phyloP scores from a whole-genome alignment of 2,888 invertebrate genomes.

The Euplagia quadripunctaria region DNA sequence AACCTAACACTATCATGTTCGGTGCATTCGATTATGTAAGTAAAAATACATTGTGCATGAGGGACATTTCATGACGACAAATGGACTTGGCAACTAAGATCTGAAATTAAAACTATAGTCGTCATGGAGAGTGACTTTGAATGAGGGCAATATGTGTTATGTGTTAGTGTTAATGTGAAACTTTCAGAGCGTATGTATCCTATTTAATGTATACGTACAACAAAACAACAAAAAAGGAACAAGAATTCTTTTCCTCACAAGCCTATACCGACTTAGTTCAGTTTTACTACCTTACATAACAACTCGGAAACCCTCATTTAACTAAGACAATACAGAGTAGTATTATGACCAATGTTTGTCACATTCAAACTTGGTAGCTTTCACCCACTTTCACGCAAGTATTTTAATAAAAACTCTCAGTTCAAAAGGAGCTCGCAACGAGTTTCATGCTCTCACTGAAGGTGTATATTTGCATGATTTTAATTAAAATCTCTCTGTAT shows the following conservation, averaged over 20 bases:
- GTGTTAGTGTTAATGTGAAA: no score
- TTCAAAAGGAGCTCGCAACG: slow-evolving; percentile 51
- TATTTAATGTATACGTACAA: no score
- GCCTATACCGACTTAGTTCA: background rate
- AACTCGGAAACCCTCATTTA: slow-evolving; percentile 47
- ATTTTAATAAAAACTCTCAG: slow-evolving; percentile 64
- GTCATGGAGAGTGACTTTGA: no score
- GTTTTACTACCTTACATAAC: slow-evolving; percentile 25
- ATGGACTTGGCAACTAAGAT: no score
- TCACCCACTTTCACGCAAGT: slow-evolving; percentile 44
- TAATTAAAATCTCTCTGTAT: slow-evolving; percentile 66
- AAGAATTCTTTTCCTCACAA: background rate
- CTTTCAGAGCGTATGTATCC: no score
- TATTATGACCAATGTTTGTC: slow-evolving; percentile 59
- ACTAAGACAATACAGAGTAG: slow-evolving; percentile 46
- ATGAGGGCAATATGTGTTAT: no score
- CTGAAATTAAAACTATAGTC: no score
- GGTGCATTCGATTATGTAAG: no score
- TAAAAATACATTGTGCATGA: no score
- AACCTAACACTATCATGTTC: no score
- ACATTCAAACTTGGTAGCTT: slow-evolving; percentile 56
- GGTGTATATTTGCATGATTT: slow-evolving; percentile 74
- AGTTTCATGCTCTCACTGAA: slow-evolving; percentile 52
- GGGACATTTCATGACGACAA: no score
- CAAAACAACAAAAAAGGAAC: background rate